Base-by-base conservation (phyloP, 2,113 vertebrate genomes). In the Melanocharis versteri region DNA sequence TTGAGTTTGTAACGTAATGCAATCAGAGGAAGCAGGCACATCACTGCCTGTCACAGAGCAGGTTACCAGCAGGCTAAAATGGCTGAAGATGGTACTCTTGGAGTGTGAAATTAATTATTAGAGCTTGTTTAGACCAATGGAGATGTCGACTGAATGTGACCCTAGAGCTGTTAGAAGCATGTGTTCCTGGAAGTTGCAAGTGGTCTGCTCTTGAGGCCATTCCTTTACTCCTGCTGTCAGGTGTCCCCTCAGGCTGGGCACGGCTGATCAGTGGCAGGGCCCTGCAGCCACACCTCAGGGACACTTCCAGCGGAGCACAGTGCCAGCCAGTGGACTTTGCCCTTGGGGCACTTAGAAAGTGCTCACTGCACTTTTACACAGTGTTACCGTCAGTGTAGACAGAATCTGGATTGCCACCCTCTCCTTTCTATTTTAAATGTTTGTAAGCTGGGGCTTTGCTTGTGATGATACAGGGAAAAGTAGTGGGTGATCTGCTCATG, bases 291-390 rank as follows among this genome's bases (percentile, higher is more conserved):
- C 47, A 12, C 33, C 6, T 72, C 11, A 21, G 14, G 39, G 37
- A n/a, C 42, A 5, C 23, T 69, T 85, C 13, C 39, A 47, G 35
- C 57, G 51, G 22, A 42, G 56, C 27, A 7, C 33, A 15, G 8
- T 47, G n/a, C 2, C 1, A 62, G 35, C 37, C 53, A 56, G 27
- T 0, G 3, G 26, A 31, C 31, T 76, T 83, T 1, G 1, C 17
- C 35, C 13, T 2, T 23, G 28, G 18, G 13, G 11, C 30, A 20
- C 28, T 6, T 33, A 28, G 19, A 13, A 65, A 62, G 47, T 18
- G 26, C 33, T 47, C 51, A 13, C 35, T 60, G 27, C 22, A 13
- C 58, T 80, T 83, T 7, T 12, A 3, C 26, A 53, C 40, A 44
- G 31, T 9, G 1, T 27, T 17, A 12, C 31, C 11, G 15, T 23